Percentiles rank a stretch among this genome's conserved stretches.
phyloP scores from a whole-genome alignment of 2,888 invertebrate species.

The Alentia gelatinosa region DNA sequence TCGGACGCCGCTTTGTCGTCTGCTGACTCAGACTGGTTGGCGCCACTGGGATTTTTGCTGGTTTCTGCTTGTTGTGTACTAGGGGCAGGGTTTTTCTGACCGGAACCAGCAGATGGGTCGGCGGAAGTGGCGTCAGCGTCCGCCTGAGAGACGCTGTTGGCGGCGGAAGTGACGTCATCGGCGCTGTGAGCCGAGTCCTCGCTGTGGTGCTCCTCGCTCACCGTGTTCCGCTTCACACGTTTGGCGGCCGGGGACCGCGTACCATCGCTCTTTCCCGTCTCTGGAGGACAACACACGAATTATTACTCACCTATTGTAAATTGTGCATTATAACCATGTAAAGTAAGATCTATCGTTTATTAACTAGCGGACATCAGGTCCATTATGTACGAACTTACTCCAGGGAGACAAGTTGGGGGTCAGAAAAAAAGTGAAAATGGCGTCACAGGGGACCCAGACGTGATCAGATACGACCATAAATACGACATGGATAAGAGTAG shows the following conservation, averaged over 20 bases:
- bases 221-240: neutral
- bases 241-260: slow-evolving; percentile 19
- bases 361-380: too few species aligned
- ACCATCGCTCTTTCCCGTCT: slow-evolving; percentile 14
- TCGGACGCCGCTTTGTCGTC: neutral
- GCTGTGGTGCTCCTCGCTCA: slow-evolving; percentile 11
- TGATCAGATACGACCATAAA: too few species aligned
- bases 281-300: too few species aligned
- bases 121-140: neutral
- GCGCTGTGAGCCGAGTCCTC: slow-evolving; percentile 19
- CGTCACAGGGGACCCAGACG: too few species aligned
- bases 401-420: too few species aligned
- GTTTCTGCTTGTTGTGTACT: neutral
- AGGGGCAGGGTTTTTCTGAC: neutral
- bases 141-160: neutral
- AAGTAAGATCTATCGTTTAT: too few species aligned
- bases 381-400: too few species aligned
- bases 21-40: neutral
- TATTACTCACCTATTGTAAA: too few species aligned
- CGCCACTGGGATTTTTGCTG: neutral
- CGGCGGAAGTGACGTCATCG: neutral
- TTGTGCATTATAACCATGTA: too few species aligned
- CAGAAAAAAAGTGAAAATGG: too few species aligned
- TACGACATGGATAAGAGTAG: too few species aligned
- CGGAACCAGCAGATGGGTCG: neutral